Percentiles rank a stretch among this genome's conserved stretches.
phyloP scores from a whole-genome alignment of 2,113 vertebrate species.

The Leuciscus idus region DNA sequence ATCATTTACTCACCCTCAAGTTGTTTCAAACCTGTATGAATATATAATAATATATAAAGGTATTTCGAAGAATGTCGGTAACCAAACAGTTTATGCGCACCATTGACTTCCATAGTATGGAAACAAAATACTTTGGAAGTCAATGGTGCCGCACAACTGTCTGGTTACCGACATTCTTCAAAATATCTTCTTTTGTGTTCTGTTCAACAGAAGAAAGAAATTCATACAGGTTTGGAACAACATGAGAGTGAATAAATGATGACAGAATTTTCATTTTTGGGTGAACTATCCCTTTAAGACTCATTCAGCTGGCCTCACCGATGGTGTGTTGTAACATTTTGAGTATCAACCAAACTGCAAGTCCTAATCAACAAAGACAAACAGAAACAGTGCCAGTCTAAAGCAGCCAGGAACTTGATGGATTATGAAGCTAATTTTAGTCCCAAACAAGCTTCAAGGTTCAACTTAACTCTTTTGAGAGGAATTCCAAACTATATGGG shows the following conservation, averaged over 20 bases:
- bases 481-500: not conserved
- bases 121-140: too few species aligned
- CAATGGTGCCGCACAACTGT: too few species aligned
- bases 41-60: too few species aligned
- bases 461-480: not conserved
- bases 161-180: too few species aligned
- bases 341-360: constrained; percentile 35
- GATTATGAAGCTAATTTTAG: constrained; percentile 29
- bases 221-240: too few species aligned
- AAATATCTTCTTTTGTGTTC: not conserved
- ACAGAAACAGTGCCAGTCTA: constrained; percentile 8
- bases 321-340: constrained; percentile 44
- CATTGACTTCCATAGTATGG: too few species aligned
- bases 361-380: constrained; percentile 34
- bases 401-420: constrained; percentile 32
- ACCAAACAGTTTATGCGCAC: too few species aligned
- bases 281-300: not conserved
- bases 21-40: too few species aligned
- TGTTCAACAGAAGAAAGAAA: too few species aligned
- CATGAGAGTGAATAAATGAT: too few species aligned
- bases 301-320: not conserved
- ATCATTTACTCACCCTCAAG: too few species aligned
- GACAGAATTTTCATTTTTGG: too few species aligned
- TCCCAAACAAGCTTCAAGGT: constrained; percentile 38
- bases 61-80: not conserved